Conservation (phyloP, 2,888 invertebrate species). For the Pachymerium ferrugineum region DNA sequence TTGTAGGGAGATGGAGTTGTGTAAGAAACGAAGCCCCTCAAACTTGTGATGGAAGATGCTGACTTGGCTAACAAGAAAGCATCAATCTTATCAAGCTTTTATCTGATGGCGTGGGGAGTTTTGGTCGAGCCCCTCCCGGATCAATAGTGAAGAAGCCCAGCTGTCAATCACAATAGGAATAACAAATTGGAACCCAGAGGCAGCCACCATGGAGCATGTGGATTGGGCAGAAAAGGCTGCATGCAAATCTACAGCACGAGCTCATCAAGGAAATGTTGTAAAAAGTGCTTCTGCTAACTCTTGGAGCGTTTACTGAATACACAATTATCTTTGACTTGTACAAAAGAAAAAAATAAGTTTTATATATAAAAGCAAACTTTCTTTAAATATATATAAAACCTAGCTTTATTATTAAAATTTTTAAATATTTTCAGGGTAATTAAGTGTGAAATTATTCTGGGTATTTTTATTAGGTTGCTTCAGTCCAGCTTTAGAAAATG, state of each 20-base stretch:
- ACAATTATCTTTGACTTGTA: not conserved
- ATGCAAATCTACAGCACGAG: slow-evolving; percentile 10
- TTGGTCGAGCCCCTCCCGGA: slow-evolving; percentile 11
- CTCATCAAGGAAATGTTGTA: slow-evolving; percentile 15
- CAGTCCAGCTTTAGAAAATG: slow-evolving; percentile 11
- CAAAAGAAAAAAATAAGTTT: not conserved
- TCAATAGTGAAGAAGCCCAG: slow-evolving; percentile 14
- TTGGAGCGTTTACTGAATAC: slow-evolving; percentile 10
- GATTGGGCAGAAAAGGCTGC: not conserved
- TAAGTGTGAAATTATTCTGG: not conserved
- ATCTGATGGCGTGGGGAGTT: not conserved
- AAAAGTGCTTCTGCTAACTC: slow-evolving; percentile 9
- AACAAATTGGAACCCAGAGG: slow-evolving; percentile 17
- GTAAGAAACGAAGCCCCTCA: slow-evolving; percentile 5
- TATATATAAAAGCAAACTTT: not conserved
- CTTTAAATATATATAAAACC: no score
- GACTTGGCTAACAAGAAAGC: slow-evolving; percentile 14
- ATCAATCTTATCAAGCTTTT: slow-evolving; percentile 6
- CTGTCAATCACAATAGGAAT: slow-evolving; percentile 19
- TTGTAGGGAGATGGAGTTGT: not conserved
- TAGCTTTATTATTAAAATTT: no score
- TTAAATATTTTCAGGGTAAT: not conserved
- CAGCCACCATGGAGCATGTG: slow-evolving; percentile 1
- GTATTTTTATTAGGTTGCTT: slow-evolving; percentile 4
- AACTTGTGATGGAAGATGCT: slow-evolving; percentile 4